phyloP scores from a whole-genome alignment of 2,113 vertebrate genomes.

The Pollimyrus isidori region DNA sequence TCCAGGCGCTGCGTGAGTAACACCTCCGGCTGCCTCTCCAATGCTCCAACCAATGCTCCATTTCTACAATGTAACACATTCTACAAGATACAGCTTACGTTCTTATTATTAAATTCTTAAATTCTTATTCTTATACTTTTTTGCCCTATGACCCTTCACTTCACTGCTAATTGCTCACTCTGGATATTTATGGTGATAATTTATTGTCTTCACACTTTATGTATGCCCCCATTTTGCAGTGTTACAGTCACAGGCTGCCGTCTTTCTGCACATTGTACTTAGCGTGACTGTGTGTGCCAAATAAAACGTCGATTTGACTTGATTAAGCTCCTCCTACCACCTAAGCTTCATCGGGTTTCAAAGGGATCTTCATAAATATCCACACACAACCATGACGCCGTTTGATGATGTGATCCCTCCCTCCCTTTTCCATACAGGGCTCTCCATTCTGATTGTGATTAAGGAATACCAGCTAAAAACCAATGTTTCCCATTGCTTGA shows the following conservation, averaged over 20 bases:
- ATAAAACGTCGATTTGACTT: neutral
- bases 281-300: neutral
- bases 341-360: neutral
- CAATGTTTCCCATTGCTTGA: neutral
- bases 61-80: neutral
- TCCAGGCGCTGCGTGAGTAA: slow-evolving; percentile 86
- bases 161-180: neutral
- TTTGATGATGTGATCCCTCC: neutral
- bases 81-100: neutral
- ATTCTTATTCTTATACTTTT: too few relatives aligned
- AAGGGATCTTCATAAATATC: neutral
- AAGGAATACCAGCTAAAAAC: neutral
- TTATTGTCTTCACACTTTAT: neutral
- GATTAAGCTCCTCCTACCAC: neutral
- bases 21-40: slow-evolving; percentile 24
- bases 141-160: neutral
- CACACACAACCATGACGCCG: neutral
- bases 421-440: neutral
- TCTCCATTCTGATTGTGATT: neutral
- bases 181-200: neutral
- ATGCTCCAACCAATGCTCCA: neutral
- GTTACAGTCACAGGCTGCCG: neutral
- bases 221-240: neutral
- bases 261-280: neutral
- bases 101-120: neutral